Evolutionary conservation across 2,888 invertebrate genomes (phyloP).

Genomic region (Criorhina ranunculi): DNA sequence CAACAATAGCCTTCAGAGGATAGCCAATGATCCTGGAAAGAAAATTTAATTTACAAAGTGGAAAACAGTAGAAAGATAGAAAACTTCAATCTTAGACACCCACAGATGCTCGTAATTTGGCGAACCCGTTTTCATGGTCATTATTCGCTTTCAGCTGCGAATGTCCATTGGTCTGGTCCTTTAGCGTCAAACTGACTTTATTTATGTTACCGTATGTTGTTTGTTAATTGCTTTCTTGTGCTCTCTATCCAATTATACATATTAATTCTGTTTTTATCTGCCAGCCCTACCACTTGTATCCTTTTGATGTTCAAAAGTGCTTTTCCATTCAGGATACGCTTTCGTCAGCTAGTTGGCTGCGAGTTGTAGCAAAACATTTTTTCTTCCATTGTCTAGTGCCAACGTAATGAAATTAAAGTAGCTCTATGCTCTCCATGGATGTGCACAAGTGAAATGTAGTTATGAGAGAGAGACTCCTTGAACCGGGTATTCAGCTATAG

Average conservation of each 20-base stretch:
- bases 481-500: neutral
- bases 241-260: conserved; percentile 66
- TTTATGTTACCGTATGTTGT: conserved; percentile 70
- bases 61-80: no score
- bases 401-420: conserved; percentile 66
- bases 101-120: conserved; percentile 56
- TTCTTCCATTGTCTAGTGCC: conserved; percentile 65
- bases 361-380: conserved; percentile 58
- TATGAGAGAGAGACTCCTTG: conserved; percentile 34
- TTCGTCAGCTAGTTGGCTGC: conserved; percentile 60
- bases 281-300: conserved; percentile 24
- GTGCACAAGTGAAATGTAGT: conserved; percentile 54
- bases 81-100: no score
- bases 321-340: conserved; percentile 66
- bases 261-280: conserved; percentile 73
- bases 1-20: no score
- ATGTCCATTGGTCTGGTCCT: conserved; percentile 40
- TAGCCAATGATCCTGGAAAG: no score
- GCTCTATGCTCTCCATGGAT: neutral
- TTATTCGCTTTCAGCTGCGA: neutral
- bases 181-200: conserved; percentile 53
- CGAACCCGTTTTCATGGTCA: neutral
- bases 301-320: conserved; percentile 69
- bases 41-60: no score
- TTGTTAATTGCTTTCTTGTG: conserved; percentile 73